Conservation (phyloP, 2,797 vertebrate species). For the Leucoraja ocellata region DNA sequence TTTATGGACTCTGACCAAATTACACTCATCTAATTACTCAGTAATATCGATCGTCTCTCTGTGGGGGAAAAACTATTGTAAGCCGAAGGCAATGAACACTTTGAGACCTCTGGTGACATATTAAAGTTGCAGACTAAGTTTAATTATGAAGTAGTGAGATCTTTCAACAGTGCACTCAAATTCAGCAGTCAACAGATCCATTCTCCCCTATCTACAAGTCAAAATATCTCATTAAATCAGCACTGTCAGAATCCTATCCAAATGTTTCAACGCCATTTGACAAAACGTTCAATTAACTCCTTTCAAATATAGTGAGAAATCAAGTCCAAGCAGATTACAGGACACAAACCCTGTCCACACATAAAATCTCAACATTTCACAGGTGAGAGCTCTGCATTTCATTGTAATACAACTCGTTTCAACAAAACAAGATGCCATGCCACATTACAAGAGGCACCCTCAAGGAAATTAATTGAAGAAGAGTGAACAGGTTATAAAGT, state of each 20-base stretch:
- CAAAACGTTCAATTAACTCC: background rate
- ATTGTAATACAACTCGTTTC: background rate
- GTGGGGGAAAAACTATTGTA: background rate
- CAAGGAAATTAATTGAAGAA: background rate
- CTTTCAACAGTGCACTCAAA: background rate
- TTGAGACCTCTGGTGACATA: background rate
- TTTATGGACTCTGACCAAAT: background rate
- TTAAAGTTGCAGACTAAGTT: background rate
- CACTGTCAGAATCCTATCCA: background rate
- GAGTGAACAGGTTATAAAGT: background rate
- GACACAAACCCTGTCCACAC: no score
- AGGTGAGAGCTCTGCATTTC: background rate
- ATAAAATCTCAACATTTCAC: background rate
- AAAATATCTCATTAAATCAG: conserved; percentile 14
- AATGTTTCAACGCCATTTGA: background rate
- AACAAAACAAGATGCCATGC: background rate
- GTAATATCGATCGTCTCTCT: background rate
- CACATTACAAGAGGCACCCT: background rate
- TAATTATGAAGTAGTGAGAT: background rate
- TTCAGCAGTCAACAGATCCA: background rate
- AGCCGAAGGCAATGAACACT: background rate
- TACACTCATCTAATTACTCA: background rate
- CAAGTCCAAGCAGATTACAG: background rate
- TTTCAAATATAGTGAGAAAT: background rate
- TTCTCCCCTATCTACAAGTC: no score